These are phyloP conservation scores for Orthosia gracilis DNA, from an alignment of 2,888 invertebrate genomes.

Conservation along the genomic window DNA sequence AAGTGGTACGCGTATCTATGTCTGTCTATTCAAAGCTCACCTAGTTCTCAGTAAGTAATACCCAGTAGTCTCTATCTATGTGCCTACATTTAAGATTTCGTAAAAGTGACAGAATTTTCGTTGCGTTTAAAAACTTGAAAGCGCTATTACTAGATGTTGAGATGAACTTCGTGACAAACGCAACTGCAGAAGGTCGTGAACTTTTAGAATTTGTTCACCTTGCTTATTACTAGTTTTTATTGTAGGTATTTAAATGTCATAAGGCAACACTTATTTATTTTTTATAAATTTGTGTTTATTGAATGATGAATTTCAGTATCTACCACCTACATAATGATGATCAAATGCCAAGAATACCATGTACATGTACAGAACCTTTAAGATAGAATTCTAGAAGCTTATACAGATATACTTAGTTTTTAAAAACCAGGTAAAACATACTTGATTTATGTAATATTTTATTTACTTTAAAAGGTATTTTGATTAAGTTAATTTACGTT, in stretches of 20 bases:
- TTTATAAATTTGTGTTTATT: conserved; percentile 14
- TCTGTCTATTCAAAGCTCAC: conserved; percentile 74
- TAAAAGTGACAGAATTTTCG: conserved; percentile 56
- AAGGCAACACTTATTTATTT: conserved; percentile 39
- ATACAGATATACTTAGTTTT: background rate
- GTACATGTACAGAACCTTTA: too few species aligned
- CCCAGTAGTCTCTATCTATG: conserved; percentile 52
- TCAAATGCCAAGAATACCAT: conserved; percentile 1
- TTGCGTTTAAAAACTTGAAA: conserved; percentile 45
- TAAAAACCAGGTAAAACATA: background rate
- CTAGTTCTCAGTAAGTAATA: conserved; percentile 75
- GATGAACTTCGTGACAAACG: conserved; percentile 76
- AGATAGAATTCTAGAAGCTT: background rate
- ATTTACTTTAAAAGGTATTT: background rate
- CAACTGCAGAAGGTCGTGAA: conserved; percentile 80
- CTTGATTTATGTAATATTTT: background rate
- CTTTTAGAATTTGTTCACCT: conserved; percentile 82
- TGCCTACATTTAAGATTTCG: conserved; percentile 51
- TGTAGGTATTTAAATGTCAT: conserved; percentile 58
- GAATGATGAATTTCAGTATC: conserved; percentile 1
- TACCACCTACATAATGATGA: conserved; percentile 8
- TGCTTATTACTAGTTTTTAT: conserved; percentile 70
- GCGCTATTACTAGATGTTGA: conserved; percentile 59
- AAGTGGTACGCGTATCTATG: conserved; percentile 48
- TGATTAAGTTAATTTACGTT: background rate